phyloP scores from a whole-genome alignment of 2,888 invertebrate genomes.

The Tenthredo livida region DNA sequence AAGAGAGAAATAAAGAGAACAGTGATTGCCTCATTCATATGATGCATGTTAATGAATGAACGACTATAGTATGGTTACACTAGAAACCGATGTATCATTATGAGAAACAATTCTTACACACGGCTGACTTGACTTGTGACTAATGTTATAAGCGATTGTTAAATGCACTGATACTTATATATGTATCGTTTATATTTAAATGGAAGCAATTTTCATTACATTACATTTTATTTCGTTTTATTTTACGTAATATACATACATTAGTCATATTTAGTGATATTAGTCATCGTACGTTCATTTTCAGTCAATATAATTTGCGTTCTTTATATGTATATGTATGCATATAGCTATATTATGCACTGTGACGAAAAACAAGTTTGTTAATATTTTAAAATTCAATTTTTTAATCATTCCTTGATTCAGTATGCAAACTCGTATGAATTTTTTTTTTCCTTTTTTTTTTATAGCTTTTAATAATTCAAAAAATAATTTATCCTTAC shows the following conservation, averaged over 20 bases:
- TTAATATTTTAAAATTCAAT: neutral
- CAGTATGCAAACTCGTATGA: neutral
- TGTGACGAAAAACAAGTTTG: neutral
- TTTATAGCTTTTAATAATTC: neutral
- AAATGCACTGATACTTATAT: constrained; percentile 8
- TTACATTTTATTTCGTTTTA: neutral
- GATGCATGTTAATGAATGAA: neutral
- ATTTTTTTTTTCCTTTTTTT: neutral
- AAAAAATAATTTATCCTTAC: constrained; percentile 72
- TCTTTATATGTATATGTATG: no score
- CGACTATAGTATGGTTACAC: no score
- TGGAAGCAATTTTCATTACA: neutral
- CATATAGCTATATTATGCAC: no score
- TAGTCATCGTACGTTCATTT: neutral
- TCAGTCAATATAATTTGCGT: neutral
- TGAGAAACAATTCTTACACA: neutral
- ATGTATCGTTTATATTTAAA: neutral
- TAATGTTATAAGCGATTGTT: neutral
- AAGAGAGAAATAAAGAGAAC: neutral
- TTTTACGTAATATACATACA: neutral
- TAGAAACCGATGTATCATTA: neutral
- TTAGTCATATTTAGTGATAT: no score
- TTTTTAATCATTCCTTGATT: neutral
- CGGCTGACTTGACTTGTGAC: neutral
- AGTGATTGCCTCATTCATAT: neutral